phyloP scores from a whole-genome alignment of 2,113 vertebrate genomes.

The Australoheros scitulus region DNA sequence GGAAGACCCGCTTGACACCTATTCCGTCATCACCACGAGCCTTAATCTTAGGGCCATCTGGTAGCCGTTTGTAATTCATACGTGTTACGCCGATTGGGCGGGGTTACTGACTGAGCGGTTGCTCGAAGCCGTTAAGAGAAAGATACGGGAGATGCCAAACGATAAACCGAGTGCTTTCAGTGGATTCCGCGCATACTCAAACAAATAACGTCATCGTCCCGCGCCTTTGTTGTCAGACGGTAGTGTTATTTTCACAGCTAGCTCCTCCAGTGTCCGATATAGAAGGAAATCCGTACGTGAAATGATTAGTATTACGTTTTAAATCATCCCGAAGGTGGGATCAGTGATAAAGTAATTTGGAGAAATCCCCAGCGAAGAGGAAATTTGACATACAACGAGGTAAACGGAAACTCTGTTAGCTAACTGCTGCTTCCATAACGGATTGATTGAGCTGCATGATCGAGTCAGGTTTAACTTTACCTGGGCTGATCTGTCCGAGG shows the following conservation, averaged over 20 bases:
- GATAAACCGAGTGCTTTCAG: conserved; percentile 14
- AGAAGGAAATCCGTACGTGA: neutral
- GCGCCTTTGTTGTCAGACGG: conserved; percentile 71
- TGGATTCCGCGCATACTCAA: neutral
- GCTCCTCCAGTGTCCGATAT: neutral
- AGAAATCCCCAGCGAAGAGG: conserved; percentile 2
- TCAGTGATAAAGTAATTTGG: neutral
- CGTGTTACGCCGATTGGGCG: neutral
- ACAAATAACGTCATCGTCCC: conserved; percentile 36
- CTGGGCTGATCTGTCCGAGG: neutral
- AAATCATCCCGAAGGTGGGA: conserved; percentile 53
- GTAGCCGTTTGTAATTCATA: fast-evolving
- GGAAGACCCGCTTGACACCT: neutral
- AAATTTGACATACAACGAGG: conserved; percentile 44
- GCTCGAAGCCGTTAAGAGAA: too few species aligned
- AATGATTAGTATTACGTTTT: conserved; percentile 42
- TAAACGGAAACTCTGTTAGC: conserved; percentile 36
- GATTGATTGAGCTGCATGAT: neutral
- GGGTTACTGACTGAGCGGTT: neutral
- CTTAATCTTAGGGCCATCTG: neutral
- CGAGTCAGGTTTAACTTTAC: neutral
- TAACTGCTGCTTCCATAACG: conserved; percentile 4
- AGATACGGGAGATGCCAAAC: fast-evolving
- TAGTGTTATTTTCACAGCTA: conserved; percentile 10
- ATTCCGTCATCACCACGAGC: conserved; percentile 42